These are phyloP conservation scores for Parus major DNA, from an alignment of 2,113 vertebrate genomes.

Conservation along the genomic window DNA sequence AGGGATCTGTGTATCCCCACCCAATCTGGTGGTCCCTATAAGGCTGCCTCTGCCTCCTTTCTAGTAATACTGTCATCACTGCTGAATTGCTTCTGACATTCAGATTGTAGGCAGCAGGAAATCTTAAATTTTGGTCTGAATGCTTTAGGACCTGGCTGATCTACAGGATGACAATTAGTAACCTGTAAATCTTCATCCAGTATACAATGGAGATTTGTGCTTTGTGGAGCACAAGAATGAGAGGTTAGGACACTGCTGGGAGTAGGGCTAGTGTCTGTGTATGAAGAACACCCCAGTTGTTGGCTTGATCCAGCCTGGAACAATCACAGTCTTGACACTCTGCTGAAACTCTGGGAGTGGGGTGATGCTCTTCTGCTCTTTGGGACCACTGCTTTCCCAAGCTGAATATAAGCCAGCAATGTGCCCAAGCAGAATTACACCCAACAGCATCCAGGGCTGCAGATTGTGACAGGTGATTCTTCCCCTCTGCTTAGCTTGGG, in stretches of 20 bases:
- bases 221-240: background rate
- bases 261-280: background rate
- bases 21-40: background rate
- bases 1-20: background rate
- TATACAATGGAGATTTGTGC: rapidly evolving
- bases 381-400: background rate
- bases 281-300: background rate
- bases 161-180: background rate
- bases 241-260: background rate
- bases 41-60: background rate
- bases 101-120: background rate
- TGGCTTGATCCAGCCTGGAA: background rate
- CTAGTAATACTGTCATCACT: background rate
- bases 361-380: background rate
- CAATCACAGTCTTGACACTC: background rate
- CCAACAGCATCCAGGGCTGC: rapidly evolving
- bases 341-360: background rate
- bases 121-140: background rate
- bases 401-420: background rate
- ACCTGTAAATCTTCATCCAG: background rate
- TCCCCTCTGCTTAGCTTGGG: background rate
- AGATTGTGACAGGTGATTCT: background rate
- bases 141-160: background rate
- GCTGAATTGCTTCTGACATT: background rate
- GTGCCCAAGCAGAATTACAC: background rate